phyloP scores from a whole-genome alignment of 2,888 invertebrate genomes.

The Smittia aterrima region DNA sequence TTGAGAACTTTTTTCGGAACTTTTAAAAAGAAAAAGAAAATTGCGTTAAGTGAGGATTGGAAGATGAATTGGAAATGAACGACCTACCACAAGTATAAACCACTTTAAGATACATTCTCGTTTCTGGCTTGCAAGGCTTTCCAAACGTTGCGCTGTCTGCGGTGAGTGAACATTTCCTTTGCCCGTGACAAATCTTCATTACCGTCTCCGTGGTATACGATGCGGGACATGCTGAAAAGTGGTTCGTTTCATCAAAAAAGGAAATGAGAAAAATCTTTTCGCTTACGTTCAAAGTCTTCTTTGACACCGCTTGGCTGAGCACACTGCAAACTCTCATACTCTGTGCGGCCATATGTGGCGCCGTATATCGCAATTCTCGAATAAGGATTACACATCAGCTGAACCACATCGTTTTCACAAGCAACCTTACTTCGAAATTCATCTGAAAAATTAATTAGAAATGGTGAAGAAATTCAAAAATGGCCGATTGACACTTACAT shows the following conservation, averaged over 20 bases:
- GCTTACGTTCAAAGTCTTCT: slow-evolving; percentile 60
- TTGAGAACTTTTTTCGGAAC: slow-evolving; percentile 81
- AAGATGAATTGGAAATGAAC: slow-evolving; percentile 35
- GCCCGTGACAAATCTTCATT: slow-evolving; percentile 84
- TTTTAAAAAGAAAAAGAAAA: slow-evolving; percentile 49
- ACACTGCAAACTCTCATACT: slow-evolving; percentile 85
- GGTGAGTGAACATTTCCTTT: slow-evolving; percentile 74
- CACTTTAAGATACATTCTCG: slow-evolving; percentile 82
- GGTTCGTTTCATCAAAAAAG: background rate
- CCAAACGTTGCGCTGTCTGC: slow-evolving; percentile 85
- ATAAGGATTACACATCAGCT: slow-evolving; percentile 83
- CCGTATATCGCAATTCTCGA: slow-evolving; percentile 89
- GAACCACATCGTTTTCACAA: slow-evolving; percentile 86
- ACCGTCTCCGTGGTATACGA: slow-evolving; percentile 87
- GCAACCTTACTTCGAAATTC: slow-evolving; percentile 92
- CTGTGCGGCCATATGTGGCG: slow-evolving; percentile 89
- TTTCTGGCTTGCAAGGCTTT: slow-evolving; percentile 75
- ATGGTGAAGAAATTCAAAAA: background rate
- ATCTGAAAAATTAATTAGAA: slow-evolving; percentile 62
- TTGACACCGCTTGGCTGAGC: slow-evolving; percentile 82
- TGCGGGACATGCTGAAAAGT: slow-evolving; percentile 74
- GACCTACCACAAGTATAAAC: slow-evolving; percentile 83
- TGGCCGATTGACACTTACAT: slow-evolving; percentile 65
- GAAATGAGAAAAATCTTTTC: background rate
- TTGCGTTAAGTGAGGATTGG: slow-evolving; percentile 36